Evolutionary conservation across 2,113 vertebrate genomes (phyloP), one percentile per base, ranked within the genome.

Genomic region (Podocnemis expansa): DNA sequence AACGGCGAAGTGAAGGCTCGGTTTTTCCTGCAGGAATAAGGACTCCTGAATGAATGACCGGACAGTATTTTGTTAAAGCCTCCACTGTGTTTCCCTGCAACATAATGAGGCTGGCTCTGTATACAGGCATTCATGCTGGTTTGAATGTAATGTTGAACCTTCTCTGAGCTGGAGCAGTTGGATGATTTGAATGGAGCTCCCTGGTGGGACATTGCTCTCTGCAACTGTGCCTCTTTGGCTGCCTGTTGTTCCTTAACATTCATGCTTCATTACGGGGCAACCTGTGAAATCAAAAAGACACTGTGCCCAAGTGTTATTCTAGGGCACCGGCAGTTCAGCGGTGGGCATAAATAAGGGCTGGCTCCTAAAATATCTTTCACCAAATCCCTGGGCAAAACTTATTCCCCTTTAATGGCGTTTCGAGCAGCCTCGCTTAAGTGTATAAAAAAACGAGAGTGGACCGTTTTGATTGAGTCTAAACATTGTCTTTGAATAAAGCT

Each of bases 401-500:
- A 97, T 98, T 98, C 96, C 97, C 96, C 98, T 95, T 98, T 97
- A 98, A 96, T 97, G 91, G 94, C 94, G 96, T 96, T 96, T 98
- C 98, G 97, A 82, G 98, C 97, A 98, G 97, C 97, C 97, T 96
- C 88, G 97, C 96, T 98, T 96, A 97, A 98, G 98, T 98, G 96
- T 97, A 98, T 99, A 97, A 98, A 98, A 47, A 98, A 98, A 97
- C 96, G 97, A 95, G 98, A 97, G 98, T 98, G 98, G 98, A 99
- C 99, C 98, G 98, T 98, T 98, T 98, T 98, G 98, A 99, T 98
- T 98, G 98, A 98, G 98, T 98, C 97, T 98, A 98, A 98, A 99
- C 98, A 99, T 98, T 99, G 99, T 99, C 98, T 97, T 97, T 94
- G 98, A 98, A 99, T 98, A 99, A 99, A 99, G 98, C 98, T 98